phyloP scores from a whole-genome alignment of 2,888 invertebrate genomes.

The Ethmia dodecea region DNA sequence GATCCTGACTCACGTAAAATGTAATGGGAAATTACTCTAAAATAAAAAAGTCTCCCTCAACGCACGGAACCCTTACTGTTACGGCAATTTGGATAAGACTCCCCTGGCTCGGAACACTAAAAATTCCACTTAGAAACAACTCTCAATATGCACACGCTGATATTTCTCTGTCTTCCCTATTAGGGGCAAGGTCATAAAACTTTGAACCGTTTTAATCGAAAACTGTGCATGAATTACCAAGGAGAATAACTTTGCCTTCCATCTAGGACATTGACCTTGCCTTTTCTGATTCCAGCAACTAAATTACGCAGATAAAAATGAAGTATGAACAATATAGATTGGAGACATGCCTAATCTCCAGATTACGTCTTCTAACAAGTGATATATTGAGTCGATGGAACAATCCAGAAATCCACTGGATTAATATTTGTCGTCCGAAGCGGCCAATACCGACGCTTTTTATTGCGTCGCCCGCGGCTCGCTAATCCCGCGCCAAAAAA shows the following conservation, averaged over 20 bases:
- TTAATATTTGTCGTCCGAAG: slow-evolving; percentile 40
- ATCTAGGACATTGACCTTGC: no score
- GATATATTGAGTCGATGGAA: background rate
- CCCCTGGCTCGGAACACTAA: slow-evolving; percentile 56
- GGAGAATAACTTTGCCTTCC: no score
- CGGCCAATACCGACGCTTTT: slow-evolving; percentile 47
- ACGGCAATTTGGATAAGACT: slow-evolving; percentile 68
- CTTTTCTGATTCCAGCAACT: no score
- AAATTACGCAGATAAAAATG: no score
- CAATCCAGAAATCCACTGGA: slow-evolving; percentile 29
- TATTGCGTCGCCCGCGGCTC: slow-evolving; percentile 52
- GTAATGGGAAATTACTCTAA: slow-evolving; percentile 72
- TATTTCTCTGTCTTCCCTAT: slow-evolving; percentile 38
- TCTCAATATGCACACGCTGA: slow-evolving; percentile 56
- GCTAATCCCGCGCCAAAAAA: slow-evolving; percentile 68
- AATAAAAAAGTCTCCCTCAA: slow-evolving; percentile 61
- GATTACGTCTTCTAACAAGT: no score
- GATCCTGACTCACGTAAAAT: slow-evolving; percentile 59
- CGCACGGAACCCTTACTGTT: slow-evolving; percentile 53
- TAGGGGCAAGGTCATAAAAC: slow-evolving; percentile 47
- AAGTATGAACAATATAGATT: no score
- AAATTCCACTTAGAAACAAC: slow-evolving; percentile 61
- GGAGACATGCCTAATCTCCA: no score
- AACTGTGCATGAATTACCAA: slow-evolving; percentile 14
- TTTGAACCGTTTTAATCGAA: slow-evolving; percentile 52